phyloP scores from a whole-genome alignment of 2,113 vertebrate genomes.

The Petrocephalus zakoni region DNA sequence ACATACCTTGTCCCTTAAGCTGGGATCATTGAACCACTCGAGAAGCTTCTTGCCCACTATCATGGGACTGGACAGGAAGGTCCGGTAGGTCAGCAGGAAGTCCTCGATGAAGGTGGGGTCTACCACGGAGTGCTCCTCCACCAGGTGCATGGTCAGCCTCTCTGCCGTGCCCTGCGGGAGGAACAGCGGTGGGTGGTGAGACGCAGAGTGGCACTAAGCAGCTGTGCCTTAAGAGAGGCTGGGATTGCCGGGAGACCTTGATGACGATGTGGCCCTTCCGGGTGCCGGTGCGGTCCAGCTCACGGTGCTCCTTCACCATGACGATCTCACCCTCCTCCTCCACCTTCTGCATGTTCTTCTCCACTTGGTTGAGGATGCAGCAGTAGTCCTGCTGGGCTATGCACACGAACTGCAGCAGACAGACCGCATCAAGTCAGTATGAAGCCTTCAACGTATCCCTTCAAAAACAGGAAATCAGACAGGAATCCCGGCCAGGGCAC shows the following conservation, averaged over 20 bases:
- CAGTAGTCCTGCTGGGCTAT: conserved; percentile 99
- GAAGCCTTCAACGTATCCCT: background rate
- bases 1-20: conserved; percentile 98
- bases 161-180: conserved; percentile 81
- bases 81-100: conserved; percentile 93
- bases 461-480: background rate
- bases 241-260: conserved; percentile 67
- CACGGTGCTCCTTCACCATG: conserved; percentile 97
- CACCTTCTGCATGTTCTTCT: conserved; percentile 99
- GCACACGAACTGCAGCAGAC: conserved; percentile 85
- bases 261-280: conserved; percentile 98
- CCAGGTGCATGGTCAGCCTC: conserved; percentile 95
- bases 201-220: background rate
- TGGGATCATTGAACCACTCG: conserved; percentile 98
- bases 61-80: conserved; percentile 97
- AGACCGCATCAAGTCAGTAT: background rate
- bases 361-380: conserved; percentile 97
- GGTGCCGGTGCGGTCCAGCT: conserved; percentile 93
- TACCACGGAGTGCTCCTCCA: conserved; percentile 96
- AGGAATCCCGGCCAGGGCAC: background rate
- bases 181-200: background rate
- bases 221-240: background rate
- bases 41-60: conserved; percentile 96
- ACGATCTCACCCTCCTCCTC: conserved; percentile 98
- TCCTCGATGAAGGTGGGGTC: conserved; percentile 98